These are phyloP conservation scores for Athalia circularis DNA, from an alignment of 2,888 invertebrate genomes.

Conservation along the genomic window DNA sequence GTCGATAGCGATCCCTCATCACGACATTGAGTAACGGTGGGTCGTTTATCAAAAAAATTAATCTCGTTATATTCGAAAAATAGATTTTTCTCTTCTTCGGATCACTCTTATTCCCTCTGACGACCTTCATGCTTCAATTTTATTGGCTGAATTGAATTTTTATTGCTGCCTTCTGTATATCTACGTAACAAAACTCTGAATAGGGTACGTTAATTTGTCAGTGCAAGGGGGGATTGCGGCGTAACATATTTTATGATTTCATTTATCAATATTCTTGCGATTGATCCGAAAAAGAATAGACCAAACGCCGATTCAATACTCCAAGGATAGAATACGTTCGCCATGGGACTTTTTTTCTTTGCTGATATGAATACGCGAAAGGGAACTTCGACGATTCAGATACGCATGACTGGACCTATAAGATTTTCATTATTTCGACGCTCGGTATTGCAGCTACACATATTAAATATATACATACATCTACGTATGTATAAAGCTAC, in stretches of 20 bases:
- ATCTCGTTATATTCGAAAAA: constrained; percentile 7
- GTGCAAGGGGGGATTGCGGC: no score
- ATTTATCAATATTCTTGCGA: no score
- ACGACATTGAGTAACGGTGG: constrained; percentile 21
- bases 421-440: constrained; percentile 34
- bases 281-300: no score
- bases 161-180: not conserved
- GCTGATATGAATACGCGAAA: not conserved
- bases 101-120: not conserved
- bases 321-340: no score
- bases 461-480: no score
- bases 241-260: no score
- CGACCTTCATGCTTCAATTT: constrained; percentile 9
- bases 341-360: not conserved
- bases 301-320: no score
- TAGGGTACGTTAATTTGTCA: no score
- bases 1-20: not conserved
- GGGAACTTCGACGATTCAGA: not conserved
- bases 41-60: constrained; percentile 10
- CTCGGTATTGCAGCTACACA: not conserved
- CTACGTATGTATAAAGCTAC: no score
- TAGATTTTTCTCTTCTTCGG: not conserved
- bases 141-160: not conserved
- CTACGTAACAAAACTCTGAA: no score
- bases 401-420: not conserved